Evolutionary conservation across 2,113 vertebrate species (phyloP), one percentile per base, ranked within the genome.

Genomic region (Albula glossodonta): DNA sequence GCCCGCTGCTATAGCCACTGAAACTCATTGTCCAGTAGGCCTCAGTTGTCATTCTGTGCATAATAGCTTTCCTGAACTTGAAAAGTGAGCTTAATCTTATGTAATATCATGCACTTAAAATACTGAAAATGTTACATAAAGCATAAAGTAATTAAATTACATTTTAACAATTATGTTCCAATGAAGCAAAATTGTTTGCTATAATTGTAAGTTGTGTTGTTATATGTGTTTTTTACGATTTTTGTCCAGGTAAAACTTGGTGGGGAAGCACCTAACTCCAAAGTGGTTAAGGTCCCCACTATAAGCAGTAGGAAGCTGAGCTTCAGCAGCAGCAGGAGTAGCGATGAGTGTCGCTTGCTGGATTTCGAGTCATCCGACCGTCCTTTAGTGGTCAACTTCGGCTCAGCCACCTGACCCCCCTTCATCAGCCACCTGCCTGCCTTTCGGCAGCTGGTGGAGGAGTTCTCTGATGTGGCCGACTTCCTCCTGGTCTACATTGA

Each of bases 401-500:
- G 98, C 89, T 99, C 98, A 6, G 97, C 97, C 92, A 99, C 97
- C 92, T 99, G 98, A 99, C 98, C 98, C 85, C 98, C 98, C 0
- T 99, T 99, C 85, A 96, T 97, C 63, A 97, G 92, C 96, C 97
- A 98, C 93, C 95, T 99, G 94, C 96, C 97, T 0, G 95, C 96
- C 88, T 99, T 99, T 94, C 93, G 97, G 94, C 96, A 95, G 93
- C 92, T 99, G 94, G 97, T 98, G 92, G 98, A 99, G 89, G 97
- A 98, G 93, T 99, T 97, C 93, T 97, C 97, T 0, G 94, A 96
- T 10, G 97, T 97, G 88, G 98, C 97, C 15, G 98, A 99, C 93
- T 99, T 99, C 91, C 93, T 99, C 90, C 92, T 99, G 87, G 98
- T 99, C 89, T 99, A 99, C 95, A 98, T 99, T 1, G 98, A 99